phyloP scores from a whole-genome alignment of 2,797 vertebrate genomes.

The Heliangelus exortis region DNA sequence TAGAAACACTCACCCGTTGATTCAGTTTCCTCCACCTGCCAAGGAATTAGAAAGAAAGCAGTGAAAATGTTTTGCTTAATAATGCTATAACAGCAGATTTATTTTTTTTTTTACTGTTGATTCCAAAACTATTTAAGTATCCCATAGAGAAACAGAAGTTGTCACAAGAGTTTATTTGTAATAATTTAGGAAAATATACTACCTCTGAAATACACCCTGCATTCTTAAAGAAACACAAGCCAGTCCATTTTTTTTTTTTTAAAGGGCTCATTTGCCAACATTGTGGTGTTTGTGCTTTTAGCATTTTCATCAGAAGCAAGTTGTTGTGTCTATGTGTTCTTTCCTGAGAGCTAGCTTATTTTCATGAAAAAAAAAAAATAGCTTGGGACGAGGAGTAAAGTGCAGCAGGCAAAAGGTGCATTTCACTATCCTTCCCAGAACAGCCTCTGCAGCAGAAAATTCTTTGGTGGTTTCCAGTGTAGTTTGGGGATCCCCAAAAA shows the following conservation, averaged over 20 bases:
- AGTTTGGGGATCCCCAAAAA: not conserved
- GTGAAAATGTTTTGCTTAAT: constrained; percentile 10
- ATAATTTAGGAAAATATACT: constrained; percentile 40
- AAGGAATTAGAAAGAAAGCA: not conserved
- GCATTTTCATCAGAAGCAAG: not conserved
- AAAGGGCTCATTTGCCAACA: not conserved
- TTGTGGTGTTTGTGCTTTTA: not conserved
- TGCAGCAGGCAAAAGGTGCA: not conserved
- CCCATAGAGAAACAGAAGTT: not conserved
- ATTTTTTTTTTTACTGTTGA: not conserved
- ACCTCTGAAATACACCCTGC: constrained; percentile 61
- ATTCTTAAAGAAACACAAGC: constrained; percentile 46
- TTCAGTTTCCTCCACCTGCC: not conserved
- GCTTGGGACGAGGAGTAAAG: not conserved
- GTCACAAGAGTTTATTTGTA: not conserved
- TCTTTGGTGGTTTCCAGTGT: not conserved
- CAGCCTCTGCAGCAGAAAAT: not conserved
- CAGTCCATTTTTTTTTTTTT: not conserved
- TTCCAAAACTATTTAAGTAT: not conserved
- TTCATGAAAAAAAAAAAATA: not conserved
- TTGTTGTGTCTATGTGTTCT: not conserved
- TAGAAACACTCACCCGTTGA: rapidly evolving
- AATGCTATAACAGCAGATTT: not conserved
- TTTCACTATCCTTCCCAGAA: not conserved
- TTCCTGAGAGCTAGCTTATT: not conserved